A percentile compares a stretch with the other conserved stretches of the same genome.
Evolutionary conservation across 2,888 invertebrate genomes (phyloP).

Genomic region (Erebia palarica): DNA sequence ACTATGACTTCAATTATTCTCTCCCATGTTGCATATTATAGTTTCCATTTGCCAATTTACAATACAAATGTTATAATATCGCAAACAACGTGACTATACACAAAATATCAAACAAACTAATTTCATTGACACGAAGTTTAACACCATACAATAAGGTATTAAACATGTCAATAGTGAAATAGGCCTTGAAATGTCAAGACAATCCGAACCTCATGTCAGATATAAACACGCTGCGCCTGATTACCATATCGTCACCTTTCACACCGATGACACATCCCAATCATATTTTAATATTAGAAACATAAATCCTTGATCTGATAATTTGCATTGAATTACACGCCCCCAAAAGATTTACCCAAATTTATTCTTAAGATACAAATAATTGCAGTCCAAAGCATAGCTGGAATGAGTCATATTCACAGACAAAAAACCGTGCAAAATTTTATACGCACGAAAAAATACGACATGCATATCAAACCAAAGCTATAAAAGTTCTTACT

Average conservation of each 20-base stretch:
- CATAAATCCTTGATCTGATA: slow-evolving; percentile 22
- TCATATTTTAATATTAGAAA: slow-evolving; percentile 23
- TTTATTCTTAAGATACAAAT: not conserved
- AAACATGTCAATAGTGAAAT: slow-evolving; percentile 63
- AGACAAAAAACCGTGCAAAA: not conserved
- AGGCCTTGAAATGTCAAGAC: slow-evolving; percentile 68
- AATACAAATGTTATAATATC: slow-evolving; percentile 26
- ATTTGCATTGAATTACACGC: slow-evolving; percentile 1
- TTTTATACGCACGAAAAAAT: not conserved
- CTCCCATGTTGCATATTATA: slow-evolving; percentile 2
- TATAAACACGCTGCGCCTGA: slow-evolving; percentile 66
- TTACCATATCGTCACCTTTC: slow-evolving; percentile 79
- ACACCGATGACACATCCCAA: slow-evolving; percentile 52
- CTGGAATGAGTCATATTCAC: too few species aligned
- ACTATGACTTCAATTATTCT: slow-evolving; percentile 5
- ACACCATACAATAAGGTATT: slow-evolving; percentile 61
- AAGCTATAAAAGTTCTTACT: not conserved
- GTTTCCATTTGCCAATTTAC: slow-evolving; percentile 12
- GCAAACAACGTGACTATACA: slow-evolving; percentile 54
- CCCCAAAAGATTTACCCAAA: not conserved
- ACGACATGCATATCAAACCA: not conserved
- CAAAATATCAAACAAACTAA: slow-evolving; percentile 60
- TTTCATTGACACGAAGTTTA: slow-evolving; percentile 53
- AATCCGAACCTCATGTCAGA: slow-evolving; percentile 64
- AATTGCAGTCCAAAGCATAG: too few species aligned